A percentile compares a stretch with the other conserved stretches of the same genome.
Conservation (phyloP, 2,113 vertebrate genomes). For the Pterocles burchelli region DNA sequence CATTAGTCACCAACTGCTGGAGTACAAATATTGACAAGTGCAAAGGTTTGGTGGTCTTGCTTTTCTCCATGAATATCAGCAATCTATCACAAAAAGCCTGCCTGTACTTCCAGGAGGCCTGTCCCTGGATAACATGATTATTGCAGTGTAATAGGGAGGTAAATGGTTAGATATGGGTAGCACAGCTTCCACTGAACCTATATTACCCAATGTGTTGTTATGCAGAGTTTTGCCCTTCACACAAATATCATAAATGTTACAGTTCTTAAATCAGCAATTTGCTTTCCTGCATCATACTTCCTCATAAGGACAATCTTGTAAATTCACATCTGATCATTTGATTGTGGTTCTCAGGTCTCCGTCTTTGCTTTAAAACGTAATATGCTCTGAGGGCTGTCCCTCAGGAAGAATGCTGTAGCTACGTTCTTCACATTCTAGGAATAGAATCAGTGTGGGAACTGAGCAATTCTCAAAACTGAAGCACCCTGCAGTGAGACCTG, state of each 20-base stretch:
- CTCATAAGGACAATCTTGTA: background rate
- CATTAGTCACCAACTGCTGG: conserved; percentile 26
- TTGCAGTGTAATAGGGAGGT: background rate
- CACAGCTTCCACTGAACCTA: background rate
- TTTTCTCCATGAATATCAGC: conserved; percentile 41
- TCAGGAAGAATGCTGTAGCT: background rate
- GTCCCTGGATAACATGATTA: background rate
- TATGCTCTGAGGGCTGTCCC: background rate
- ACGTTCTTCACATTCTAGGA: background rate
- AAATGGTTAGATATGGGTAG: background rate
- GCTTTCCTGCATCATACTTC: background rate
- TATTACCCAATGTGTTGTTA: background rate
- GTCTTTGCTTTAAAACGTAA: background rate
- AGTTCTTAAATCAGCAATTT: background rate
- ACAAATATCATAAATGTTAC: background rate
- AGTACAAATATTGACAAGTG: conserved; percentile 67
- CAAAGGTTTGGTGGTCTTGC: conserved; percentile 63
- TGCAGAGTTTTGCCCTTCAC: background rate
- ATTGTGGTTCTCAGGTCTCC: background rate
- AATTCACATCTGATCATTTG: background rate
- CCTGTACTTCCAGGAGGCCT: conserved; percentile 1
- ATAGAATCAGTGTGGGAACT: background rate
- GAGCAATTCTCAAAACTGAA: background rate
- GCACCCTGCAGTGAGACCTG: background rate
- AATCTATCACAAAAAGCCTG: background rate